Conservation (phyloP, 2,113 vertebrate species). For the Calcarius ornatus region DNA sequence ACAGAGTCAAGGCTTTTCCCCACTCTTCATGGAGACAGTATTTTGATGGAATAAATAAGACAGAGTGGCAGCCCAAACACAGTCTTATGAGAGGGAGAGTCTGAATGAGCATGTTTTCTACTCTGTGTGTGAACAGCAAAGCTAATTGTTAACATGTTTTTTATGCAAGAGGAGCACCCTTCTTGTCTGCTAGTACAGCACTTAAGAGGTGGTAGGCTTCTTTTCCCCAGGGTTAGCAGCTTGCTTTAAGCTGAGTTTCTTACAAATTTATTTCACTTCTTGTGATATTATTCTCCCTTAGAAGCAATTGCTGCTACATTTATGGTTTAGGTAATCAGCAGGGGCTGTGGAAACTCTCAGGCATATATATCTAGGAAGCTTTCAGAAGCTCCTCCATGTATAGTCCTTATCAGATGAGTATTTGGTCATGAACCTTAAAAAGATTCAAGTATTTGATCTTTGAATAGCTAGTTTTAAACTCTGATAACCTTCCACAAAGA, state of each 20-base stretch:
- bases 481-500: background rate
- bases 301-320: background rate
- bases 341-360: background rate
- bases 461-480: background rate
- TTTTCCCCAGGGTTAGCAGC: background rate
- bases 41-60: background rate
- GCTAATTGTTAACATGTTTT: background rate
- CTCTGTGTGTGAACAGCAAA: background rate
- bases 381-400: background rate
- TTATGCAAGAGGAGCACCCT: background rate
- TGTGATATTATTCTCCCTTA: background rate
- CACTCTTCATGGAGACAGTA: background rate
- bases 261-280: background rate
- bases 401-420: background rate
- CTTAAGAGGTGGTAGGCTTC: background rate
- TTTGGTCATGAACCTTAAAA: background rate
- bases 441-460: background rate
- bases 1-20: background rate
- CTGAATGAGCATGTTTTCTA: background rate
- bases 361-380: background rate
- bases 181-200: background rate
- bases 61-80: background rate
- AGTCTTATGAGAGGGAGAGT: background rate
- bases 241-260: background rate
- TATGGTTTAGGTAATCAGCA: background rate